Evolutionary conservation across 2,113 vertebrate species (phyloP), one percentile per base, ranked within the genome.

Genomic region (Nyctibius bracteatus): DNA sequence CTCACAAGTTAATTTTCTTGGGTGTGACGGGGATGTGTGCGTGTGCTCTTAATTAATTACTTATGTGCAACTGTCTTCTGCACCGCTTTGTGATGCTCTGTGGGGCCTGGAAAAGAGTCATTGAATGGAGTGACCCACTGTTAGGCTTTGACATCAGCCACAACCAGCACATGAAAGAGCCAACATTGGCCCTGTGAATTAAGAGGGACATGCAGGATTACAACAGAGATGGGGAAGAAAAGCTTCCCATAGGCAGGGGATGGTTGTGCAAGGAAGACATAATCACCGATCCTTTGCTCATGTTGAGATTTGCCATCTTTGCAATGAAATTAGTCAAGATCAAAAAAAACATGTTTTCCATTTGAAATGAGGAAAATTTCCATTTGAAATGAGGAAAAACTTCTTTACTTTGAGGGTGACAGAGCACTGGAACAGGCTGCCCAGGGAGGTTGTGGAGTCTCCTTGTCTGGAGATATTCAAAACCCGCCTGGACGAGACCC

Each of bases 141-240:
- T 19, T 37, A 30, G 59, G 31, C 43, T 89, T 84, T 1, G 5
- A 28, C 23, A 59, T 86, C 43, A 51, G 33, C 43, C 55, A 39
- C 1, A 12, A 31, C 14, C 68, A 46, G 44, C 24, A 35, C 22
- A 44, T 0, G 3, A 79, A 47, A 39, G 61, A 89, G 57, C 8
- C 37, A 37, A 8, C 31, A 1, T 0, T 28, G 12, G 23, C 27
- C 41, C 14, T 1, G 0, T 74, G 72, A 74, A 67, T 35, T 46
- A 67, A 43, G 5, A 81, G 47, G 17, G 7, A 49, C 1, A 1
- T 3, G 3, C 24, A 65, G 44, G 39, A 27, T 30, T 54, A 22
- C 21, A 44, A 16, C 19, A n/a, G 44, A 73, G 25, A 46, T 0
- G 3, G 22, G 49, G 28, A 80, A 52, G 22, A 75, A 81, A 88